phyloP scores from a whole-genome alignment of 30 jellyfish, hydroid and myxozoan genomes.

The Sanderia malayensis region DNA sequence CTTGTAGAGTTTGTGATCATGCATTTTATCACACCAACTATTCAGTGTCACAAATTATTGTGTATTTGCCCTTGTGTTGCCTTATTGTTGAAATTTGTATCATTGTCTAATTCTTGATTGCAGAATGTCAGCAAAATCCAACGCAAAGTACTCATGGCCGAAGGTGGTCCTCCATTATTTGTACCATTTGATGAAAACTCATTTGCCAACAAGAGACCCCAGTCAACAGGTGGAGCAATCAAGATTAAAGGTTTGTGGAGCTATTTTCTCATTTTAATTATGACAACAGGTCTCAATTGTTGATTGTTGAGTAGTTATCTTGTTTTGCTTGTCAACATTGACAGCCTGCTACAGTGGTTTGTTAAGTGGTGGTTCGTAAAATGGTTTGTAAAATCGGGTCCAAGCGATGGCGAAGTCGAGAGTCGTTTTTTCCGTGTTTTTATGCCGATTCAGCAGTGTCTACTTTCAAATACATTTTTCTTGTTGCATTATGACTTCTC shows the following conservation, averaged over 20 bases:
- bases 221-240: constrained; percentile 3
- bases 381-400: not conserved
- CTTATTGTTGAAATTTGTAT: too few relatives aligned
- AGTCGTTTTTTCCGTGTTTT: not conserved
- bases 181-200: constrained; percentile 63
- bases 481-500: too few relatives aligned
- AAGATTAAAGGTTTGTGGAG: constrained; percentile 37
- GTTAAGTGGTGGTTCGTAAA: not conserved
- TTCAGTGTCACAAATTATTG: too few relatives aligned
- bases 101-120: not conserved
- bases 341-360: not conserved
- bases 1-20: too few relatives aligned
- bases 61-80: too few relatives aligned
- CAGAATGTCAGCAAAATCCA: constrained; percentile 61
- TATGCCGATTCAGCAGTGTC: too few relatives aligned
- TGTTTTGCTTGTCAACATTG: not conserved
- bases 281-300: too few relatives aligned
- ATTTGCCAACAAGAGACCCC: constrained; percentile 30
- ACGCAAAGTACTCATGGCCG: constrained; percentile 58
- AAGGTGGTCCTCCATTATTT: constrained; percentile 68
- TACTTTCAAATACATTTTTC: too few relatives aligned
- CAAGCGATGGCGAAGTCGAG: not conserved
- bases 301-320: not conserved
- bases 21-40: too few relatives aligned
- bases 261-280: too few relatives aligned